A percentile compares a stretch with the other conserved stretches of the same genome.
Evolutionary conservation across 2,113 vertebrate species (phyloP).

Genomic region (Amia ocellicauda): DNA sequence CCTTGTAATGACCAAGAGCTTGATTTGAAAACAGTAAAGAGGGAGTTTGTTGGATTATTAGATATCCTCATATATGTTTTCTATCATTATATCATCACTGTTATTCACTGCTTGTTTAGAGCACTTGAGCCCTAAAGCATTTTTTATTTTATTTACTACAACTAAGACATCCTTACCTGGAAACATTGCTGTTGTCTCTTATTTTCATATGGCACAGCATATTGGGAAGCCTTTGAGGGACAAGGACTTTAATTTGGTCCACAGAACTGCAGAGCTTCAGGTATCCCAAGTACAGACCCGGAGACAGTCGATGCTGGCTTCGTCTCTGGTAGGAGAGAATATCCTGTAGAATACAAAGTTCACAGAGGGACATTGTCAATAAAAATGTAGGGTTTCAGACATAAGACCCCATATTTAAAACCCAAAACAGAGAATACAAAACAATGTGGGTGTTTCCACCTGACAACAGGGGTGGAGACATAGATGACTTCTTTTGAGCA

Average conservation of each 20-base stretch:
- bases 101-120: too few relatives aligned
- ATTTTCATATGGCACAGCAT: slow-evolving; percentile 86
- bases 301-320: slow-evolving; percentile 78
- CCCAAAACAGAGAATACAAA: too few relatives aligned
- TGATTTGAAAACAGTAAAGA: too few relatives aligned
- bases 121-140: too few relatives aligned
- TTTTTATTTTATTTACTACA: background rate
- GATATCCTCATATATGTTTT: too few relatives aligned
- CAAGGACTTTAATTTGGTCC: slow-evolving; percentile 94
- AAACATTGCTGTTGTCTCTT: slow-evolving; percentile 85
- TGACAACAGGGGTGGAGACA: too few relatives aligned
- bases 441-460: too few relatives aligned
- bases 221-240: slow-evolving; percentile 83
- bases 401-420: too few relatives aligned
- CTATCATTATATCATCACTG: background rate
- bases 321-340: slow-evolving; percentile 84
- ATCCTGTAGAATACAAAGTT: slow-evolving; percentile 62
- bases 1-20: too few relatives aligned
- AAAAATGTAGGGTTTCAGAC: too few relatives aligned
- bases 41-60: too few relatives aligned
- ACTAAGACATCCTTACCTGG: slow-evolving; percentile 65
- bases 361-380: background rate
- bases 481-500: too few relatives aligned
- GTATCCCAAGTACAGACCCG: slow-evolving; percentile 89
- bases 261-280: slow-evolving; percentile 97